Base-by-base conservation (phyloP, 2,888 invertebrate species). In the Eristalis pertinax region DNA sequence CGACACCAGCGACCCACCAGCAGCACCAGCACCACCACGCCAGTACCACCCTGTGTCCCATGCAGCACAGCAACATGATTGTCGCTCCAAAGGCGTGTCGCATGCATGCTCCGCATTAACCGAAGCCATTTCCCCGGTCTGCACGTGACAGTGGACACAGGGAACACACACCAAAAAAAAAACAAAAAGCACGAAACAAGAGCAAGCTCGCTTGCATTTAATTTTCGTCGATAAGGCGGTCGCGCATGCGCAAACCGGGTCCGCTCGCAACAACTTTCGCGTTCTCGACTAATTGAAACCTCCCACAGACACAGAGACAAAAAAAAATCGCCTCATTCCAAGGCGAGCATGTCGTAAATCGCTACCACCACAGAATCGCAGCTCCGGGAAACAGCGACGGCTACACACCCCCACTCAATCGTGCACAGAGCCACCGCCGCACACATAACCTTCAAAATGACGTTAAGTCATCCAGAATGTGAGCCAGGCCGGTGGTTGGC, bases 251-350 rank as follows among this genome's bases (percentile, higher is more conserved):
- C 50, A 50, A 19, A 5, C 50, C 82, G 41, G 74, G 68, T 4
- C n/a, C 8, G 67, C 83, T 70, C 32, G 62, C 74, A 73, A 68
- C 83, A 83, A 83, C 83, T 72, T 83, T 76, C 62, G 41, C 64
- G 74, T 87, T 87, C 50, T n/a, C 79, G 60, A 68, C 84, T 87
- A 87, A 87, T 87, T 87, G 87, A 87, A 84, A 84, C 87, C 87
- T 87, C 87, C 87, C 87, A 87, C 84, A 84, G 79, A 72, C 67
- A 60, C 24, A 41, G 22, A 19, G 50, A 11, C 13, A 29, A 22
- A 38, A 63, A 38, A 75, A 77, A 82, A 73, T 74, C 50, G 35
- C 68, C 76, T 76, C 84, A 72, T 87, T 87, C 70, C 84, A 87
- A 84, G 84, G 87, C 68, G 80, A 84, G 72, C 87, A 84, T 79